These are phyloP conservation scores for Mylabris phalerata DNA, from an alignment of 1,140 invertebrate genomes.

Conservation along the genomic window DNA sequence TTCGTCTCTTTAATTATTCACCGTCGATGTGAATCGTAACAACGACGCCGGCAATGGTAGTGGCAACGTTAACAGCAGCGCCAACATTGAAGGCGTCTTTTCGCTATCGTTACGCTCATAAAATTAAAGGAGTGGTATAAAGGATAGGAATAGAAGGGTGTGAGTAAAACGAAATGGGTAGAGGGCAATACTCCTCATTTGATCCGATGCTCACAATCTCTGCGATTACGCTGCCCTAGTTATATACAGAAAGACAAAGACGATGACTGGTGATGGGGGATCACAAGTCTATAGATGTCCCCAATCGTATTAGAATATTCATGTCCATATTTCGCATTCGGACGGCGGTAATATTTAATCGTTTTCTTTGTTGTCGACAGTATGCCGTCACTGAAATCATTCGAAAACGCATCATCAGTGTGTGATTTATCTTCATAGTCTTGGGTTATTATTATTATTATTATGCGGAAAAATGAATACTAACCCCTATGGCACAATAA, in stretches of 20 bases:
- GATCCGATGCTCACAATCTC: constrained; percentile 16
- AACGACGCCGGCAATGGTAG: neutral
- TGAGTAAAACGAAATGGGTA: no score
- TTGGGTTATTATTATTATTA: no score
- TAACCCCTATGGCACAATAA: no score
- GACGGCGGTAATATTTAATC: constrained; percentile 8
- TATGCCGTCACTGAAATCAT: no score
- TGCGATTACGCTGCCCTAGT: constrained; percentile 10
- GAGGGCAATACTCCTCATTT: constrained; percentile 6
- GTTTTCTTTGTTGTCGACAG: constrained; percentile 6
- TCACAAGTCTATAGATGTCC: neutral
- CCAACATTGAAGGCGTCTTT: neutral
- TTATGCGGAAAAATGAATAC: no score
- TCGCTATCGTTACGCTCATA: neutral
- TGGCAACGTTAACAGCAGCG: constrained; percentile 2
- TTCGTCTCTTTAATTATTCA: constrained; percentile 15
- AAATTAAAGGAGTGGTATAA: constrained; percentile 4
- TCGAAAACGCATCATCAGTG: no score
- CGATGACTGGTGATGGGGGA: constrained; percentile 10
- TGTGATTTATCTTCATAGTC: no score
- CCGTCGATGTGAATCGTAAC: constrained; percentile 11
- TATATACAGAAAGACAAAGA: constrained; percentile 11
- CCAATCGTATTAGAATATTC: constrained; percentile 15
- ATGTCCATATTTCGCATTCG: constrained; percentile 15
- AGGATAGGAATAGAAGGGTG: constrained; percentile 4